A percentile compares a stretch with the other conserved stretches of the same genome.
Conservation (phyloP, 2,797 vertebrate genomes). For the Pitangus sulphuratus region DNA sequence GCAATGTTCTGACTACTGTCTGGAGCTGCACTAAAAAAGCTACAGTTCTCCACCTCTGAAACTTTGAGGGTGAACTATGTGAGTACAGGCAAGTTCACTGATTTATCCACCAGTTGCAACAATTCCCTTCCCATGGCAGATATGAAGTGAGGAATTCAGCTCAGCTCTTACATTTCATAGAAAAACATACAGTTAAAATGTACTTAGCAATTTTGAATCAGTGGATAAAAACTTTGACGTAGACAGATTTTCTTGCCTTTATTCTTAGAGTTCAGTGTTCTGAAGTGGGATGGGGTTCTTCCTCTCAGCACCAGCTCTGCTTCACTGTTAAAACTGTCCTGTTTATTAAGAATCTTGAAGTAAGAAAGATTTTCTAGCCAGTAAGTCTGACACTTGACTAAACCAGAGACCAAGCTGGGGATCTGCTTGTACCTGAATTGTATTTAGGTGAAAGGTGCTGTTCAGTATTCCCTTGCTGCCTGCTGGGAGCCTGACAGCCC, state of each 20-base stretch:
- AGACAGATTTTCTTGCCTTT: neutral
- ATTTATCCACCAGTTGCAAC: neutral
- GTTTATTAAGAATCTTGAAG: neutral
- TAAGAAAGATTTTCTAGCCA: neutral
- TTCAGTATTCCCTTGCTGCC: neutral
- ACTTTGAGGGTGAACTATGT: neutral
- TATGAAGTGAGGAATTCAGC: neutral
- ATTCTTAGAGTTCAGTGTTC: neutral
- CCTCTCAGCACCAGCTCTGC: neutral
- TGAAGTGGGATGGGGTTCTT: neutral
- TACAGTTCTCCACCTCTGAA: neutral
- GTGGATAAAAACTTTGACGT: neutral
- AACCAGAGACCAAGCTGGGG: fast-evolving
- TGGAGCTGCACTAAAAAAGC: neutral
- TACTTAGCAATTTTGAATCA: neutral
- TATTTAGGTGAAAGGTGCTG: neutral
- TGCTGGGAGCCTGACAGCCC: neutral
- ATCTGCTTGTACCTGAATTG: neutral
- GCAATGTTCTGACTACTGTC: neutral
- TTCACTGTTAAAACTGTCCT: neutral
- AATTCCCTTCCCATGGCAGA: neutral
- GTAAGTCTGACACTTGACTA: neutral
- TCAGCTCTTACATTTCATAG: neutral
- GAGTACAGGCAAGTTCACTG: neutral
- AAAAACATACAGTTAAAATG: neutral